phyloP scores from a whole-genome alignment of 2,797 vertebrate genomes.

The Rhinophrynus dorsalis region DNA sequence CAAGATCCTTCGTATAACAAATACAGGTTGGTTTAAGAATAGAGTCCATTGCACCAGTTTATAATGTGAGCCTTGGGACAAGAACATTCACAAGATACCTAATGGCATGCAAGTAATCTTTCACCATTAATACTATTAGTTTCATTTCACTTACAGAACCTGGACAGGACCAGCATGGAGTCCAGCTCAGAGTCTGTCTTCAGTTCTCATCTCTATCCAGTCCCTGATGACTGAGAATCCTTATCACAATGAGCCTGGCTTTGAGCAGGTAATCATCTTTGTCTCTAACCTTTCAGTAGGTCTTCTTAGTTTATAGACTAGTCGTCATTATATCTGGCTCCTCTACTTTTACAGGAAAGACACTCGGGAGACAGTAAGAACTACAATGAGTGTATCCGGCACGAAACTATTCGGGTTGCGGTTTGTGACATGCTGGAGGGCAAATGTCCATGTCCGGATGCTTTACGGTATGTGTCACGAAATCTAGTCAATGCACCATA shows the following conservation, averaged over 20 bases:
- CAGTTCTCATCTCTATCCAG: slow-evolving; percentile 97
- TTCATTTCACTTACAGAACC: slow-evolving; percentile 70
- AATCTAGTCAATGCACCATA: too few species aligned
- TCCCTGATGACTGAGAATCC: slow-evolving; percentile 99
- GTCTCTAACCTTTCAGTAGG: background rate
- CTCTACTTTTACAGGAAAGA: slow-evolving; percentile 76
- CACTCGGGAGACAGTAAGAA: slow-evolving; percentile 98
- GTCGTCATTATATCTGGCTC: background rate
- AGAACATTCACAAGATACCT: too few species aligned
- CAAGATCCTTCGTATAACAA: too few species aligned
- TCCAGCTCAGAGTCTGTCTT: slow-evolving; percentile 97
- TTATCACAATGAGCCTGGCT: slow-evolving; percentile 97
- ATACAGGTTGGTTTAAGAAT: too few species aligned
- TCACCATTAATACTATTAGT: too few species aligned
- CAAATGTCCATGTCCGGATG: slow-evolving; percentile 90
- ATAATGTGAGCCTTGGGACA: too few species aligned
- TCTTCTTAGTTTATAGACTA: too few species aligned
- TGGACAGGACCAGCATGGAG: slow-evolving; percentile 98
- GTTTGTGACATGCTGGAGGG: slow-evolving; percentile 98
- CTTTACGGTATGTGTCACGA: slow-evolving; percentile 81
- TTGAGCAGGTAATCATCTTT: slow-evolving; percentile 85
- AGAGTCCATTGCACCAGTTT: too few species aligned
- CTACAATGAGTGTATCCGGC: slow-evolving; percentile 97
- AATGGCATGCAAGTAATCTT: too few species aligned
- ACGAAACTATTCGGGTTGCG: slow-evolving; percentile 93